A percentile compares a stretch with the other conserved stretches of the same genome.
Conservation (phyloP, 1,140 invertebrate genomes). For the Heliconius congener region DNA sequence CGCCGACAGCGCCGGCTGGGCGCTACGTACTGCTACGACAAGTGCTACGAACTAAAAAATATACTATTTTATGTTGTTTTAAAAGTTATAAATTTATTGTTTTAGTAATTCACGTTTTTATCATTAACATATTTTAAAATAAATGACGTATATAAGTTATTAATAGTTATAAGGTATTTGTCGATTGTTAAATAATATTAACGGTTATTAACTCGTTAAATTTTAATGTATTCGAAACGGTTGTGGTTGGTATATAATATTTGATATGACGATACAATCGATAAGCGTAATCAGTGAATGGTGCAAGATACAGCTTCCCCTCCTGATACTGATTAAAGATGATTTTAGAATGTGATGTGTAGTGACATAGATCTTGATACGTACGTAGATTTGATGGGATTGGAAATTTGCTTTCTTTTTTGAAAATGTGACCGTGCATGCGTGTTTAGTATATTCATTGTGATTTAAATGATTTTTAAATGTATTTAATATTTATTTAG, state of each 20-base stretch:
- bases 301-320: not conserved
- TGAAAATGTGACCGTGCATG: not conserved
- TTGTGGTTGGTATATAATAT: slow-evolving; percentile 1
- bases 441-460: not conserved
- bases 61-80: not conserved
- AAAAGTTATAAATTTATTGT: no score
- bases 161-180: not conserved
- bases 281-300: slow-evolving; percentile 6
- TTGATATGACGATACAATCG: slow-evolving; percentile 2
- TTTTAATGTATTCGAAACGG: not conserved
- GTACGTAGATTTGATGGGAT: not conserved
- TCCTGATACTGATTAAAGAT: slow-evolving; percentile 3
- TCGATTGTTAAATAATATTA: not conserved
- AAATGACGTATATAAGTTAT: not conserved
- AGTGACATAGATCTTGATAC: not conserved
- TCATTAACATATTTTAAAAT: no score
- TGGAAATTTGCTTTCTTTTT: not conserved
- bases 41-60: slow-evolving; percentile 25
- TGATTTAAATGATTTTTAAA: not conserved
- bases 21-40: slow-evolving; percentile 44
- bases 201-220: not conserved
- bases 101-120: no score
- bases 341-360: slow-evolving; percentile 11
- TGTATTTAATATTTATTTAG: not conserved
- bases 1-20: slow-evolving; percentile 45